Evolutionary conservation across 2,797 vertebrate species (phyloP).

Genomic region (Acanthopagrus latus): DNA sequence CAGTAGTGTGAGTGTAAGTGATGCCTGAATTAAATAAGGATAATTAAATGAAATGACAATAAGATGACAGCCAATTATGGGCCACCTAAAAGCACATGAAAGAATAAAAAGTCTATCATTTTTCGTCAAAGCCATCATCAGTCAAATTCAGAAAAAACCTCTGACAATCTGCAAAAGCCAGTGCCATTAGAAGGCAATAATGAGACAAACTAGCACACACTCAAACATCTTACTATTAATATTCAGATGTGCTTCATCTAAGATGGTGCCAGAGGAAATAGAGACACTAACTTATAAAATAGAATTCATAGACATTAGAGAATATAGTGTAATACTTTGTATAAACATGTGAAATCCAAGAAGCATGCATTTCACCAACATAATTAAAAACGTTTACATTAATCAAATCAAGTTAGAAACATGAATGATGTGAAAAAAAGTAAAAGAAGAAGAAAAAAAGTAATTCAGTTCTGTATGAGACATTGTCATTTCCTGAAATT

Average conservation of each 20-base stretch:
- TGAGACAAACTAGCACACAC: not conserved
- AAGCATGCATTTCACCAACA: constrained; percentile 11
- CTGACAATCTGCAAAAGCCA: not conserved
- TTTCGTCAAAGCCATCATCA: not conserved
- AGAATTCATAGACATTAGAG: too few relatives aligned
- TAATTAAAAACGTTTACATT: not conserved
- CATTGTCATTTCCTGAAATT: constrained; percentile 13
- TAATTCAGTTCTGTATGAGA: not conserved
- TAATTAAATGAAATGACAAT: not conserved
- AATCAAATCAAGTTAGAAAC: not conserved
- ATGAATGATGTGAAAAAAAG: not conserved
- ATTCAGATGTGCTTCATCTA: constrained; percentile 6
- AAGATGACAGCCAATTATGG: not conserved
- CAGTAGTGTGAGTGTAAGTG: not conserved
- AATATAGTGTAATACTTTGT: not conserved
- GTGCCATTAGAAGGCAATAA: not conserved
- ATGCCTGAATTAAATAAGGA: not conserved
- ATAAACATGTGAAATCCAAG: not conserved
- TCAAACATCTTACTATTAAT: not conserved
- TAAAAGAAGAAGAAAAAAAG: too few relatives aligned
- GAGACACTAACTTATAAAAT: not conserved
- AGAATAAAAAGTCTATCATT: not conserved
- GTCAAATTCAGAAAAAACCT: not conserved
- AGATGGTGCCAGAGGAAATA: not conserved
- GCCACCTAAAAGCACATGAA: not conserved